Evolutionary conservation across 2,888 invertebrate genomes (phyloP).

Genomic region (Hyposoter didymator): DNA sequence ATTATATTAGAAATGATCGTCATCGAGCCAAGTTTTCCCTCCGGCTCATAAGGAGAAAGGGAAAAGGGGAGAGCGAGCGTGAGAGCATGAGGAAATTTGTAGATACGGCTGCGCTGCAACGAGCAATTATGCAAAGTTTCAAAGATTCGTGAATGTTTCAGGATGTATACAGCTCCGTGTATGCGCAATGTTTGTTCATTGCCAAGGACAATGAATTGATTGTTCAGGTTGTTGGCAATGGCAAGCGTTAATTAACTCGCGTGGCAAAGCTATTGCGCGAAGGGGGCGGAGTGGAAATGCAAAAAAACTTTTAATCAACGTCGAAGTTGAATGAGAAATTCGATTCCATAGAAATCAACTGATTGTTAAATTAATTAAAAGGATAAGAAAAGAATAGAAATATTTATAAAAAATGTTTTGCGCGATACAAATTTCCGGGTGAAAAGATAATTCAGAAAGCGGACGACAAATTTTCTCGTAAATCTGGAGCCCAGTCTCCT

Average conservation of each 20-base stretch:
- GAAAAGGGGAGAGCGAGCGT: neutral
- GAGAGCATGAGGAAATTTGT: neutral
- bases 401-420: too few relatives aligned
- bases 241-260: neutral
- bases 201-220: neutral
- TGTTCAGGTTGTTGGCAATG: neutral
- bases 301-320: neutral
- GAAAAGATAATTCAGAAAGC: neutral
- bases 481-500: neutral
- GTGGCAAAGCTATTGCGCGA: neutral
- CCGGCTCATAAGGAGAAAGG: neutral
- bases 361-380: neutral
- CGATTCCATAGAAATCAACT: neutral
- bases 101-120: constrained; percentile 46
- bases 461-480: neutral
- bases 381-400: neutral
- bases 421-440: neutral
- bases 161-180: neutral
- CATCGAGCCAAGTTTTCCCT: constrained; percentile 45
- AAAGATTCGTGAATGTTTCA: constrained; percentile 7
- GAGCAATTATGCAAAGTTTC: constrained; percentile 57
- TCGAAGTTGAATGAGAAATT: neutral
- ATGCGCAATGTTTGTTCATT: constrained; percentile 4
- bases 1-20: constrained; percentile 51
- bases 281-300: neutral